Evolutionary conservation across 2,113 vertebrate species (phyloP).

Genomic region (Phrynocephalus versicolor): DNA sequence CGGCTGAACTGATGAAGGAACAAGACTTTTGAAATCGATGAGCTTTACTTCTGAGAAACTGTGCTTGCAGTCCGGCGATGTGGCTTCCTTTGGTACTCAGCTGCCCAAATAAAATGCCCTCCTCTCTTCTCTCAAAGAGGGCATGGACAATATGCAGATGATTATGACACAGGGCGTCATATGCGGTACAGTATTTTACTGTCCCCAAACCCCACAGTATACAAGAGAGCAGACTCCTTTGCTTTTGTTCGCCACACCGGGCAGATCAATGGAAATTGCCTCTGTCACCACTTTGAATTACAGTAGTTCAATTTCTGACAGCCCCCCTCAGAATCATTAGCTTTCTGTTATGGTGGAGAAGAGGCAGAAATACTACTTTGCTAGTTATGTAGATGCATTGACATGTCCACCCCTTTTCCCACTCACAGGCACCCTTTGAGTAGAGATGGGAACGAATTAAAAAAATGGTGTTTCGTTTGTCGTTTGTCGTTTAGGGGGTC

Average conservation of each 20-base stretch:
- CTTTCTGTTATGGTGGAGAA: neutral
- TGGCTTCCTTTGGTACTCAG: neutral
- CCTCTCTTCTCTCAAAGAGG: neutral
- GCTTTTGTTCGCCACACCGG: neutral
- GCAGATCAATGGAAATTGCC: neutral
- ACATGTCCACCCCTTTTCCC: no score
- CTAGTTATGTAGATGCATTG: neutral
- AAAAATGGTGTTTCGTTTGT: no score
- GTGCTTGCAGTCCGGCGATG: no score
- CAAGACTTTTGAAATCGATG: neutral
- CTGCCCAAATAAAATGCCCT: neutral
- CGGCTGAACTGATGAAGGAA: neutral
- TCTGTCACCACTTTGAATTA: no score
- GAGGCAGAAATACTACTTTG: neutral
- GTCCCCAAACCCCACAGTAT: neutral
- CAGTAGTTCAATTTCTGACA: no score
- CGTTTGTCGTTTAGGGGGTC: no score
- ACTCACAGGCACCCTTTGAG: neutral
- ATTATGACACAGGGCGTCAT: neutral
- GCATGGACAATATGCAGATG: neutral
- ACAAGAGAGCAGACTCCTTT: neutral
- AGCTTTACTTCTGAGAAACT: neutral
- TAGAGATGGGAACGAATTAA: no score
- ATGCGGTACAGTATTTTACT: neutral
- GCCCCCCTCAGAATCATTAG: neutral